Conservation (phyloP, 2,113 vertebrate species). For the Cyprinus carpio region DNA sequence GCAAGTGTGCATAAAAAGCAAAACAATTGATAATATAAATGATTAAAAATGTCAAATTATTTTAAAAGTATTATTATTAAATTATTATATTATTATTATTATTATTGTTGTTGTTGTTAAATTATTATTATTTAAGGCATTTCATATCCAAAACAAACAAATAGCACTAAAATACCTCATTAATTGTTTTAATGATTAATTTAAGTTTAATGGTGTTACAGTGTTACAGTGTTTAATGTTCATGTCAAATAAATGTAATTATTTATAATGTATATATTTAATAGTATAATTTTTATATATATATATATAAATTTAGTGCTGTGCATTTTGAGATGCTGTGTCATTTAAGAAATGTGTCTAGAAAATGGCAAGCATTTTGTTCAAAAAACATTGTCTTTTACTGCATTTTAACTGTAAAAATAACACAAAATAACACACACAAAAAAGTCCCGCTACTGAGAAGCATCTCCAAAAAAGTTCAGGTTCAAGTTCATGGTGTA, state of each 20-base stretch:
- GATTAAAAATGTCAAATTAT: too few species aligned
- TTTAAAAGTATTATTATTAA: too few species aligned
- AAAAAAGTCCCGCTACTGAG: background rate
- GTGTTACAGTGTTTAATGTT: background rate
- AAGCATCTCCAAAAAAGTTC: background rate
- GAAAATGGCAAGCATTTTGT: background rate
- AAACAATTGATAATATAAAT: too few species aligned
- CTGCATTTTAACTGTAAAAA: background rate
- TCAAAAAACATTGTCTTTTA: background rate
- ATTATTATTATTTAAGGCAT: too few species aligned
- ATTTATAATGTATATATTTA: background rate
- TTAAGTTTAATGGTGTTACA: background rate
- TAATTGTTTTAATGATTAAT: background rate
- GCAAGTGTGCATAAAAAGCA: background rate
- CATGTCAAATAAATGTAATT: background rate
- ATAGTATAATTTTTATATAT: background rate
- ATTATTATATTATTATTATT: too few species aligned
- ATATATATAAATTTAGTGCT: background rate
- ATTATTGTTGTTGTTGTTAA: too few species aligned
- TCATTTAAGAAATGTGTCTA: background rate
- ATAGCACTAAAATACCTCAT: too few species aligned
- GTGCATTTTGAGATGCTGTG: background rate
- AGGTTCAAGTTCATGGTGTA: background rate
- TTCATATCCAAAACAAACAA: too few species aligned
- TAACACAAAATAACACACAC: background rate